A percentile compares a stretch with the other conserved stretches of the same genome.
Conservation (phyloP, 2,797 vertebrate species). For the Antennarius maculatus region DNA sequence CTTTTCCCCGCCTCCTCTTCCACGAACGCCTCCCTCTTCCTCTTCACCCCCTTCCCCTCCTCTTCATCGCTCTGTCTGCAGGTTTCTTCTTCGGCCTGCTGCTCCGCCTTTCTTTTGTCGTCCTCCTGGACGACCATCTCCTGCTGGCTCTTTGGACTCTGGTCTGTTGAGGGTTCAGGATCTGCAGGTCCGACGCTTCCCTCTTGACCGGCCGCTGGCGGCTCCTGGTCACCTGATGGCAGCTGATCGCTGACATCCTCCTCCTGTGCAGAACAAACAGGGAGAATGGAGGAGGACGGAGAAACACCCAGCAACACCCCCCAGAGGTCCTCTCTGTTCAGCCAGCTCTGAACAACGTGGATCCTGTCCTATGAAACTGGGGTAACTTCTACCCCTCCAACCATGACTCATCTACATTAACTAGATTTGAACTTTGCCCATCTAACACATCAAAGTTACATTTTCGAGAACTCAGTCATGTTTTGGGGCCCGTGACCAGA, state of each 20-base stretch:
- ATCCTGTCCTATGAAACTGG: too few relatives aligned
- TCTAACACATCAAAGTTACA: too few relatives aligned
- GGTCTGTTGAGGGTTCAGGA: conserved; percentile 10
- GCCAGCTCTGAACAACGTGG: too few relatives aligned
- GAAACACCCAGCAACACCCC: not conserved
- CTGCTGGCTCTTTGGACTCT: conserved; percentile 3
- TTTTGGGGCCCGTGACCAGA: too few relatives aligned
- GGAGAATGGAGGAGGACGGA: not conserved
- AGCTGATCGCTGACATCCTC: conserved; percentile 19
- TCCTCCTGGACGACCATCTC: conserved; percentile 13
- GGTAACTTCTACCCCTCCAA: too few relatives aligned
- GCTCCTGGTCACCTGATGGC: conserved; percentile 28
- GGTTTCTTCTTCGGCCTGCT: conserved; percentile 13
- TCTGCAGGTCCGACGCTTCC: conserved; percentile 13
- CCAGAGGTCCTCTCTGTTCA: too few relatives aligned
- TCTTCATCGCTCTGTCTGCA: conserved; percentile 38
- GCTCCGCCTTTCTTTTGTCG: conserved; percentile 12
- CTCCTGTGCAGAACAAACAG: conserved; percentile 21
- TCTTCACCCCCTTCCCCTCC: conserved; percentile 76
- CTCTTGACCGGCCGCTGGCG: conserved; percentile 9
- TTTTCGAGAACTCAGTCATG: too few relatives aligned
- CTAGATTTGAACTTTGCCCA: too few relatives aligned
- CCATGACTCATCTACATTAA: too few relatives aligned
- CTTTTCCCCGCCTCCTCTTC: conserved; percentile 58
- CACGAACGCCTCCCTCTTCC: conserved; percentile 70